Base-by-base conservation (phyloP, 1,140 invertebrate species). In the Cydia splendana region DNA sequence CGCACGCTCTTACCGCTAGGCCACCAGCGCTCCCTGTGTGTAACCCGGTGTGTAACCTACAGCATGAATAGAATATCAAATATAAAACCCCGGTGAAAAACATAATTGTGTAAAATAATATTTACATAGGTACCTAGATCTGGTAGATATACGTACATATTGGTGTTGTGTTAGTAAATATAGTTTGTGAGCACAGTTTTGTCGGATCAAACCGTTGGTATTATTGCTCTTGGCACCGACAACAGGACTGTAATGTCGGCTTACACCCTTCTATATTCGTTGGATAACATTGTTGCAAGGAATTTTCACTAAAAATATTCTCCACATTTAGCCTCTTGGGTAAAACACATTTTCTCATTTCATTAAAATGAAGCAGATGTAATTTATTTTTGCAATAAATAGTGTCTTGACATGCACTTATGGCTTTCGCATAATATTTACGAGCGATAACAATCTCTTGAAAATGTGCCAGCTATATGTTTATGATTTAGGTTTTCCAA, bases 171-270 rank as follows among this genome's bases (percentile, higher is more conserved):
- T 24, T 12, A 24, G 57, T 24, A 62, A 62, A 62, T 10, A 24
- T 62, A 62, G 9, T 24, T 75, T 57, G 45, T 53, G 13, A 51
- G 13, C 4, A 53, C 51, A 53, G 2, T 75, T 75, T 75, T 53
- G 12, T 5, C 10, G 74, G 74, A 51, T 53, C 30, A 28, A 71
- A 24, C 67, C n/a, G 28, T 7, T n/a, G 67, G 45, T 53, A 30
- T 30, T 75, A 53, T 75, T 75, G 38, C 74, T 75, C 75, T 76
- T 38, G 65, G 62, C 53, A 38, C 57, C 20, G 75, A 83, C 81
- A 85, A 83, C 83, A 85, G 77, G 78, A 28, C 79, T 69, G 80
- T 85, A 82, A 81, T 79, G 75, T 71, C 77, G 62, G 38, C 48
- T 42, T 62, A 48, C 62, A 74, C 76, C 73, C 78, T 76, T 75